Evolutionary conservation across 2,888 invertebrate species (phyloP).

Genomic region (Endomychus coccineus): DNA sequence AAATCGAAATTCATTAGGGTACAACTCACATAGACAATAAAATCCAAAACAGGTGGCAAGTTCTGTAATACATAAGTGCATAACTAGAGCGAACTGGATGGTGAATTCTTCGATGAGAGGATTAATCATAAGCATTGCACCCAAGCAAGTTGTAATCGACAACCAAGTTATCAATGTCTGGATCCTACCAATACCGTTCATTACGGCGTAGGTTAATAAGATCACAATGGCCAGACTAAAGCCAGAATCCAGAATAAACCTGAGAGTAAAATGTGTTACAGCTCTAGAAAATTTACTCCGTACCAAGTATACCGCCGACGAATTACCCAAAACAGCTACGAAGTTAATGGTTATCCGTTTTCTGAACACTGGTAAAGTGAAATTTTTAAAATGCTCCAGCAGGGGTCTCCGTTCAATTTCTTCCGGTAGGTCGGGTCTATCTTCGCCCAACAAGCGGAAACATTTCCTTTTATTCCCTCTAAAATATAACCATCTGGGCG

Average conservation of each 20-base stretch:
- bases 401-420: not conserved
- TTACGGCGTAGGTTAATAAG: slow-evolving; percentile 7
- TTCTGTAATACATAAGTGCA: slow-evolving; percentile 4
- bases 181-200: slow-evolving; percentile 6
- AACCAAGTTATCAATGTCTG: slow-evolving; percentile 3
- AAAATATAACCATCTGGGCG: slow-evolving; percentile 9
- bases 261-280: slow-evolving; percentile 6
- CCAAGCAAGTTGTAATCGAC: slow-evolving; percentile 3
- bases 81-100: not conserved
- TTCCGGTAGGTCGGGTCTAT: slow-evolving; percentile 3
- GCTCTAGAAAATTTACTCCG: slow-evolving; percentile 6
- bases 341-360: slow-evolving; percentile 9
- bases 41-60: slow-evolving; percentile 8
- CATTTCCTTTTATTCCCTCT: slow-evolving; percentile 5
- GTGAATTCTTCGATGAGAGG: slow-evolving; percentile 5
- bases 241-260: slow-evolving; percentile 10
- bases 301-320: slow-evolving; percentile 5
- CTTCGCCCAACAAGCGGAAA: slow-evolving; percentile 5
- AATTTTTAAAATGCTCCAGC: slow-evolving; percentile 6
- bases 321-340: slow-evolving; percentile 7
- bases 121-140: slow-evolving; percentile 8
- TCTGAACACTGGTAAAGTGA: slow-evolving; percentile 6
- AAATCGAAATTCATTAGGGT: slow-evolving; percentile 8
- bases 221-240: slow-evolving; percentile 1
- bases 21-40: slow-evolving; percentile 11